Evolutionary conservation across 2,113 vertebrate species (phyloP), one percentile per base, ranked within the genome.

Genomic region (Hemibagrus wyckioides): DNA sequence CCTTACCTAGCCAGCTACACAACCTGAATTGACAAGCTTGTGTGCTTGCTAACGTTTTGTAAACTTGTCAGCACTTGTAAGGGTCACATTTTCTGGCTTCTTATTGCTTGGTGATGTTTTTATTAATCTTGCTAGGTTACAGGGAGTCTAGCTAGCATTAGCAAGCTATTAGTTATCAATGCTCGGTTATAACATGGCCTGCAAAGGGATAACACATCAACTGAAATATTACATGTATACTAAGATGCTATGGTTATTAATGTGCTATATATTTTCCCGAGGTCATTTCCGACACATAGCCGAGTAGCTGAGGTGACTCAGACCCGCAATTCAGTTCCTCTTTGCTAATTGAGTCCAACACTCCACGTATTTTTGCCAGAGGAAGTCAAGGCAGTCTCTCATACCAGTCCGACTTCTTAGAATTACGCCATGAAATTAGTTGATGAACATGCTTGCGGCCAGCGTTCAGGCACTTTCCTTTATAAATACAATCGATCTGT

Each of bases 401-500:
- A 56, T 13, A 9, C 59, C 19, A 23, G 59, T 11, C 11, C 23
- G 33, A 50, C 84, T 86, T 19, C 36, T 77, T 85, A 19, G 50
- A 85, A 75, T 85, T 36, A 63, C 56, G 1, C 23, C 7, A 11
- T 48, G 28, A 36, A 76, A 86, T 63, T 30, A 57, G 65, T 79
- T 71, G 79, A 82, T 85, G 44, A 84, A 82, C 77, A 67, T 36
- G 85, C 77, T 67, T 17, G 17, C 33, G 39, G 77, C 77, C 59
- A 85, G 75, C 23, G 63, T 88, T 84, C 56, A 25, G 65, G 75
- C 76, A 48, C 69, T 88, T 82, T 77, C 44, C 25, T 67, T 89
- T 83, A 89, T 87, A 88, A 88, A 89, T 84, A 84, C 84, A 83
- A 88, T 90, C 87, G 48, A 87, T 83, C 89, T 71, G 15, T 23